Base-by-base conservation (phyloP, 2,888 invertebrate species). In the Amiota minor region DNA sequence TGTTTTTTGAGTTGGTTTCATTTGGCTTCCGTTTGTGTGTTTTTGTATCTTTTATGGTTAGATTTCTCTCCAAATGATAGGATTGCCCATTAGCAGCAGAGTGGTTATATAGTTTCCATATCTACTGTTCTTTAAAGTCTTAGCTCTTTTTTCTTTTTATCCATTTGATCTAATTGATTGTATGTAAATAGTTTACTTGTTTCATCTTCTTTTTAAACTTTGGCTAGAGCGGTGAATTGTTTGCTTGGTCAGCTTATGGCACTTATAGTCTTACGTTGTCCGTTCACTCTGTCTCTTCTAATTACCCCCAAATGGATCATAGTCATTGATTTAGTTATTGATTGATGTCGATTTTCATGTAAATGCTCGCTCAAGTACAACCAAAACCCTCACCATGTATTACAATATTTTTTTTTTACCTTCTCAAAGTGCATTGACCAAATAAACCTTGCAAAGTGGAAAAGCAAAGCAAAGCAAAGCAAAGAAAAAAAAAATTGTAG, bases 11-110 rank as follows among this genome's bases (percentile, higher is more conserved):
- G 9, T n/a, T 12, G 18, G 45, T 35, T 18, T 62, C 23, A 16
- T n/a, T 45, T 45, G 23, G 45, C 35, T 62, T 67, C 12, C 45
- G 53, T 46, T 55, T 71, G 74, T 72, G 69, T 64, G 45, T 35
- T 35, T 35, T 35, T 35, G 23, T 23, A 23, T 2, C 23, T 23
- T 23, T 23, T 23, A 23, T 23, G 35, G 35, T 3, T 8, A 35
- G 35, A 35, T 35, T 35, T 35, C 6, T 4, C 35, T 8, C 35
- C 55, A 53, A 55, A 23, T 50, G 23, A 4, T 23, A 9, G 14
- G n/a, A 10, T 35, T 69, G 69, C 35, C 35, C 45, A n/a, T 69
- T 70, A 74, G 56, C 73, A 75, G 73, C 46, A 50, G 78, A 74
- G 76, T 69, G 64, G 6, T 6, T 35, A 4, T 35, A 8, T 35